Evolutionary conservation across 2,113 vertebrate species (phyloP), one percentile per base, ranked within the genome.

Genomic region (Heterocephalus glaber): DNA sequence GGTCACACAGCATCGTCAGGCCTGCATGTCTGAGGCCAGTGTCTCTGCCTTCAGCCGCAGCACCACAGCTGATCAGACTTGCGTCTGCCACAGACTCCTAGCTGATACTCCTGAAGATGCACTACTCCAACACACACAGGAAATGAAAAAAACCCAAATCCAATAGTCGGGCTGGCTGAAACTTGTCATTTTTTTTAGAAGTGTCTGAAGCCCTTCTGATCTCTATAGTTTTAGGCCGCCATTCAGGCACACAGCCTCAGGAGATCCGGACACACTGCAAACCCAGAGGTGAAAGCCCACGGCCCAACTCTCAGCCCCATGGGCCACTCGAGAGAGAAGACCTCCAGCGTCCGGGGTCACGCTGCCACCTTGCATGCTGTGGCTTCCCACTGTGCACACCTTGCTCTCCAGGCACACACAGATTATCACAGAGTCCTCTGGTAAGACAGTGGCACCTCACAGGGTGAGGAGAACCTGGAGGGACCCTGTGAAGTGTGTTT

Each of bases 341-440:
- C 82, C 72, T 41, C 63, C 10, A 38, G 38, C 38, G 13, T 28
- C 9, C 24, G 38, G 70, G 70, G 20, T 28, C 63, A 19, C 28
- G 8, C 3, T 20, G 63, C 47, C 61, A 17, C 0, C 0, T 0
- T 13, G n/a, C 5, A 7, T 3, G 3, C 5, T 26, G 17, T 13
- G 19, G 68, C 14, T 26, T 60, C 38, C 47, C 20, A 33, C 3
- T 26, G 35, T 22, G 19, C 13, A 35, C 47, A 4, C 28, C 49
- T 0, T 5, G 63, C 16, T 76, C 44, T 60, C 26, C 0, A 26
- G 41, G 5, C 20, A 7, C 3, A n/a, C 16, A 9, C 44, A 44
- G 86, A 54, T 38, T 30, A 60, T 3, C 70, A 24, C 63, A 24
- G 24, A 60, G 56, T 61, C 41, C 52, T 60, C 88, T 80, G 7